These are phyloP conservation scores for Pseudotriccus pelzelni DNA, from an alignment of 2,797 vertebrate genomes.

Conservation along the genomic window DNA sequence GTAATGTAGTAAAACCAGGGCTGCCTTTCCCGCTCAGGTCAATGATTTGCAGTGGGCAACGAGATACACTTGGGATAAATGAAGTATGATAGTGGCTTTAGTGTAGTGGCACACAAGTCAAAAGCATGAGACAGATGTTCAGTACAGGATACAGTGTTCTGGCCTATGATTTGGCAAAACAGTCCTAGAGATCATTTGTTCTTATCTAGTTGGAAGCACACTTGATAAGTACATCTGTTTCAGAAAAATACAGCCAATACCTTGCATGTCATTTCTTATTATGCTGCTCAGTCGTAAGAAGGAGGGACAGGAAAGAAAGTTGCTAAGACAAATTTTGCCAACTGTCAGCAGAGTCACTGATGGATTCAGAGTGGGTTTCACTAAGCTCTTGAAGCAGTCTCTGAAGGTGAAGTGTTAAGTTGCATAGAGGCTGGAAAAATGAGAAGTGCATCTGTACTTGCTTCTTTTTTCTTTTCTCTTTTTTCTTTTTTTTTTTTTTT, in stretches of 20 bases:
- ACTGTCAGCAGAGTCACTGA: neutral
- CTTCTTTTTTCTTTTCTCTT: neutral
- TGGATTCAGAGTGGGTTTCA: neutral
- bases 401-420: neutral
- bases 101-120: neutral
- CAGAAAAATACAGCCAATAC: neutral
- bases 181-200: neutral
- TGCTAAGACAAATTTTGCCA: neutral
- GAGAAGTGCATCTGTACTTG: neutral
- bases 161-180: neutral
- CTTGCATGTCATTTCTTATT: neutral
- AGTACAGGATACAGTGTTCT: neutral
- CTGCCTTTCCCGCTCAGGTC: neutral
- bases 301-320: neutral
- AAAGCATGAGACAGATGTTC: neutral
- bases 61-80: neutral
- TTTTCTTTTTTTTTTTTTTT: neutral
- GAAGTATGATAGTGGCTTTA: neutral
- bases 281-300: neutral
- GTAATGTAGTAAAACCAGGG: neutral
- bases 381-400: neutral
- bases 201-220: neutral
- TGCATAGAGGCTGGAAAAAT: neutral
- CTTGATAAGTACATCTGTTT: neutral
- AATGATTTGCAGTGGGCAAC: neutral